phyloP scores from a whole-genome alignment of 2,797 vertebrate species.

The Pseudomugil tenellus region DNA sequence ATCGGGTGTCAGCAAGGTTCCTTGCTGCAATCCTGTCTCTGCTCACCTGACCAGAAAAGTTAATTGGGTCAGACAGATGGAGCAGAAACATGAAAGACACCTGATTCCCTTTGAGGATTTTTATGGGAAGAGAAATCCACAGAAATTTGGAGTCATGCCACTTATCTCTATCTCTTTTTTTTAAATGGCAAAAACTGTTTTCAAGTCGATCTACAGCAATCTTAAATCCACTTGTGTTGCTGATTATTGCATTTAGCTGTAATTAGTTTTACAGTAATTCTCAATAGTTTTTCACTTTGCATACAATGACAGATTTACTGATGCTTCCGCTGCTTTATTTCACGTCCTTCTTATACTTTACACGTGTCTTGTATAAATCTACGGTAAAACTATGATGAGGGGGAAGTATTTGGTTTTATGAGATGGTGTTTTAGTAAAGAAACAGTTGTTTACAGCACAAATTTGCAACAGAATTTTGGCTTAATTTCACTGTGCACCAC shows the following conservation, averaged over 20 bases:
- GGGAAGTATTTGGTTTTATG: background rate
- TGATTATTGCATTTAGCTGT: constrained; percentile 4
- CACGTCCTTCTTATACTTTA: background rate
- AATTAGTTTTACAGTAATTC: background rate
- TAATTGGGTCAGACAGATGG: constrained; percentile 77
- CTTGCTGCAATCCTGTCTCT: constrained; percentile 34
- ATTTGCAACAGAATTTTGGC: background rate
- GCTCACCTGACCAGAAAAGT: constrained; percentile 62
- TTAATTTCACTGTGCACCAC: constrained; percentile 1
- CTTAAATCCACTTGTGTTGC: constrained; percentile 9
- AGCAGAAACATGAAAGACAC: constrained; percentile 55
- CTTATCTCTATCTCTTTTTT: constrained; percentile 11
- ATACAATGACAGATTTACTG: background rate
- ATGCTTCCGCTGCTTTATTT: background rate
- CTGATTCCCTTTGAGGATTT: constrained; percentile 60
- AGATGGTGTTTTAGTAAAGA: background rate
- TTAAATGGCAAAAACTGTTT: background rate
- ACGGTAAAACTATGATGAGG: constrained; percentile 10
- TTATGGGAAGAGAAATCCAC: constrained; percentile 43
- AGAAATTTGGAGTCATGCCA: constrained; percentile 23
- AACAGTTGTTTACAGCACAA: constrained; percentile 1
- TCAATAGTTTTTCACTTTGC: constrained; percentile 2
- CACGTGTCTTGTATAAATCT: background rate
- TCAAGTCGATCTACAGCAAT: background rate
- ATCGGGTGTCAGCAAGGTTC: constrained; percentile 56